Base-by-base conservation (phyloP, 2,888 invertebrate species). In the Molorchus minor region DNA sequence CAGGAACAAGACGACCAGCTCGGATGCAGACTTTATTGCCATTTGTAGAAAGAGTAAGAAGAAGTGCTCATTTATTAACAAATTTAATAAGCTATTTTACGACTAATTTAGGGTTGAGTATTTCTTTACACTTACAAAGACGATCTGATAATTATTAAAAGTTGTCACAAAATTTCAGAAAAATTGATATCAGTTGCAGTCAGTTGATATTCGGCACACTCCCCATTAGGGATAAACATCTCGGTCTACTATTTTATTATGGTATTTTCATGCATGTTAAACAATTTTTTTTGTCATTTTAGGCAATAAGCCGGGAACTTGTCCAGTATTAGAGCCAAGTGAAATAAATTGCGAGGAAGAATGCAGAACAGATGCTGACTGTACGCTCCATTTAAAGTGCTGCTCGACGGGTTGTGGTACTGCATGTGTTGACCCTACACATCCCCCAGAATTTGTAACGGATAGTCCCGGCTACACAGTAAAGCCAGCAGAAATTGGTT, bases 331-430 rank as follows among this genome's bases (percentile, higher is more conserved):
- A 15, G 79, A 79, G 5, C 75, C 78, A n/a, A 77, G 82, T 46
- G 62, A 64, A 29, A 55, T 35, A 30, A 82, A 84, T 41, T 94
- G 95, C 76, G 86, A 84, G 5, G 82, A 83, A 25, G 89, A 92
- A 77, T 96, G 96, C 74, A 81, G 83, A 60, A 87, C 87, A 52
- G 96, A 96, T 77, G 91, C 92, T 0, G 92, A 94, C 75, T 96
- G 96, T 76, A 80, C 86, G 10, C 88, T 87, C 25, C 86, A 87
- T 17, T 84, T 87, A 76, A 96, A 95, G 80, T 96, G 96, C 77
- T 96, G 96, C 78, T 80, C 81, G 62, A 88, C 87, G 71, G 92
- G 91, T 47, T 95, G 96, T 78, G 89, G 90, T 36, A 83, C 84
- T 19, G 83, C 88, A 19, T 96, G 95, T 75, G 80, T 88, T 1